Evolutionary conservation across 2,797 vertebrate genomes (phyloP).

Genomic region (Mus minutoides): DNA sequence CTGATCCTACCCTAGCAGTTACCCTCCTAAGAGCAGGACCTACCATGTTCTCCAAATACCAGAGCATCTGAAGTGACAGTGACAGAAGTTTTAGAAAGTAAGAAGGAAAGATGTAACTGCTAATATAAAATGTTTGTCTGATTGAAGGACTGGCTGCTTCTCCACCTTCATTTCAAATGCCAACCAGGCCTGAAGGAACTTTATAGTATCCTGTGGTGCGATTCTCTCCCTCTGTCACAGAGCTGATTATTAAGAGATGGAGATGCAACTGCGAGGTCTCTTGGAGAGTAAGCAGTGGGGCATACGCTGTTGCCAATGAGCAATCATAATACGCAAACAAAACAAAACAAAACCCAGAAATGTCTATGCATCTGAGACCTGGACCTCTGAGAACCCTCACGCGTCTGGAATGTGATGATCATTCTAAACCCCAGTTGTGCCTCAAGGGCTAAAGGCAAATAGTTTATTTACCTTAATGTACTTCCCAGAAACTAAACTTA

Average conservation of each 20-base stretch:
- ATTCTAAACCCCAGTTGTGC: neutral
- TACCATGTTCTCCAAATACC: neutral
- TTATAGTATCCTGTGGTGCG: neutral
- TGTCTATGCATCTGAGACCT: conserved; percentile 28
- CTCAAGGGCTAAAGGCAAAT: neutral
- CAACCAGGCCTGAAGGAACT: neutral
- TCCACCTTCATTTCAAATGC: neutral
- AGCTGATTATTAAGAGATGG: neutral
- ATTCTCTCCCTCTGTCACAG: neutral
- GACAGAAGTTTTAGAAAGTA: neutral
- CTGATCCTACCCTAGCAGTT: neutral
- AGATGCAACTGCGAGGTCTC: conserved; percentile 25
- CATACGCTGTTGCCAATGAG: conserved; percentile 50
- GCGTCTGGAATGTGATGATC: neutral
- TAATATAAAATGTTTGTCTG: neutral
- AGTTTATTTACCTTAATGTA: neutral
- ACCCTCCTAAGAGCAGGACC: neutral
- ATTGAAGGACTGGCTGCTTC: neutral
- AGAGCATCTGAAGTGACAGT: neutral
- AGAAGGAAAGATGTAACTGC: neutral
- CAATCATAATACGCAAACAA: conserved; percentile 32
- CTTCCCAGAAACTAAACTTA: conserved; percentile 41
- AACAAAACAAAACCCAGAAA: conserved; percentile 7
- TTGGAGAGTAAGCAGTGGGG: conserved; percentile 7
- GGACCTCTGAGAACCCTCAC: conserved; percentile 26